A percentile compares a stretch with the other conserved stretches of the same genome.
Conservation (phyloP, 1,140 invertebrate genomes). For the Solen grandis region DNA sequence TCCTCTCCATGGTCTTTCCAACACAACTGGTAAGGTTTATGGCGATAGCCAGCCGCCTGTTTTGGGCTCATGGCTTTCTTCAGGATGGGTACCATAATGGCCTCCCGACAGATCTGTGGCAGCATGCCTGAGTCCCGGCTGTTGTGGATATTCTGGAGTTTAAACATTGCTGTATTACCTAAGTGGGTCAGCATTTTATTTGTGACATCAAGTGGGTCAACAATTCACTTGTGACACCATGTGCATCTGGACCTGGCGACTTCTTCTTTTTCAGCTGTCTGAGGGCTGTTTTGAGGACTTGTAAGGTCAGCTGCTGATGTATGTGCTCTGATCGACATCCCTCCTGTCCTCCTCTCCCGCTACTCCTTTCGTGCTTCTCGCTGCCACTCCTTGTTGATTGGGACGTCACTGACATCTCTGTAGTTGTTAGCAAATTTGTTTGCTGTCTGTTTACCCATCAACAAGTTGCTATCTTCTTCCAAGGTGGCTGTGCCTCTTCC, state of each 20-base stretch:
- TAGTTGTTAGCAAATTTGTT: slow-evolving; percentile 7
- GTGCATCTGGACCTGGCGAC: not conserved
- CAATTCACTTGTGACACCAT: not conserved
- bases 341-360: not conserved
- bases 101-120: too few relatives aligned
- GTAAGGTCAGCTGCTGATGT: not conserved
- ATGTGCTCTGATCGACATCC: not conserved
- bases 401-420: slow-evolving; percentile 1
- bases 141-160: too few relatives aligned
- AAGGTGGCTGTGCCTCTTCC: not conserved
- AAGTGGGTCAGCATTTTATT: too few relatives aligned
- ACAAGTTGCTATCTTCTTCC: not conserved
- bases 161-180: too few relatives aligned
- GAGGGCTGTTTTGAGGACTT: not conserved
- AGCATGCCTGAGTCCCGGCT: too few relatives aligned
- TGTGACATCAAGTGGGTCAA: not conserved
- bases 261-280: not conserved
- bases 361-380: slow-evolving; percentile 9
- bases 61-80: too few relatives aligned
- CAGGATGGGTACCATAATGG: too few relatives aligned
- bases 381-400: not conserved
- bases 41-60: too few relatives aligned
- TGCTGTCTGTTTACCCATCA: slow-evolving; percentile 25
- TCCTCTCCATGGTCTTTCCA: too few relatives aligned
- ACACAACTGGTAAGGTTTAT: too few relatives aligned